Conservation (phyloP, 1,140 invertebrate species). For the Psilanteris sp. region DNA sequence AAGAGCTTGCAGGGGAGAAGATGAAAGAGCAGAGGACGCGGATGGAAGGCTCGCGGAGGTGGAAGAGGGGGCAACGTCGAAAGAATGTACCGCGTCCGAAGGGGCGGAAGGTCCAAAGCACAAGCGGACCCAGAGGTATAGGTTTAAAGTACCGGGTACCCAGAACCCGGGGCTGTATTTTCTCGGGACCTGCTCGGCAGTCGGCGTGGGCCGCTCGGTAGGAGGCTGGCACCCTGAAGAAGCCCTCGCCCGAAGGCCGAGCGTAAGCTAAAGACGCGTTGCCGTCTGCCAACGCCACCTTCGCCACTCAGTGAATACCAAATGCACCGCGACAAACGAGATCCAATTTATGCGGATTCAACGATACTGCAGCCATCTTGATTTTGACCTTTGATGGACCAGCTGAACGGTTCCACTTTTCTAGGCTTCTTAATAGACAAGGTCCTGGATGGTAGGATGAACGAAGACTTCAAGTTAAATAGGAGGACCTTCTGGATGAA, state of each 20-base stretch:
- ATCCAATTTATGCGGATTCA: too few relatives aligned
- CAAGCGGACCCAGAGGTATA: background rate
- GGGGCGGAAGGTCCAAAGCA: constrained; percentile 5
- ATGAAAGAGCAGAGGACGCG: constrained; percentile 14
- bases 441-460: too few relatives aligned
- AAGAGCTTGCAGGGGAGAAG: constrained; percentile 5
- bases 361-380: too few relatives aligned
- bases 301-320: background rate
- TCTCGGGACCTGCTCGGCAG: too few relatives aligned
- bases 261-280: constrained; percentile 16
- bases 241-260: constrained; percentile 72
- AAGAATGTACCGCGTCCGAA: too few relatives aligned
- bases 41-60: background rate
- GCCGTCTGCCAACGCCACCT: constrained; percentile 5
- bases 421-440: too few relatives aligned
- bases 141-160: constrained; percentile 47
- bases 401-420: too few relatives aligned
- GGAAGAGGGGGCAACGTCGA: too few relatives aligned
- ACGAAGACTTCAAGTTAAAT: too few relatives aligned
- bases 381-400: too few relatives aligned
- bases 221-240: constrained; percentile 78
- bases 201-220: constrained; percentile 78
- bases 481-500: too few relatives aligned
- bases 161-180: constrained; percentile 70
- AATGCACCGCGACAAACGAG: too few relatives aligned